Evolutionary conservation across 2,888 invertebrate species (phyloP).

Genomic region (Rhagonycha fulva): DNA sequence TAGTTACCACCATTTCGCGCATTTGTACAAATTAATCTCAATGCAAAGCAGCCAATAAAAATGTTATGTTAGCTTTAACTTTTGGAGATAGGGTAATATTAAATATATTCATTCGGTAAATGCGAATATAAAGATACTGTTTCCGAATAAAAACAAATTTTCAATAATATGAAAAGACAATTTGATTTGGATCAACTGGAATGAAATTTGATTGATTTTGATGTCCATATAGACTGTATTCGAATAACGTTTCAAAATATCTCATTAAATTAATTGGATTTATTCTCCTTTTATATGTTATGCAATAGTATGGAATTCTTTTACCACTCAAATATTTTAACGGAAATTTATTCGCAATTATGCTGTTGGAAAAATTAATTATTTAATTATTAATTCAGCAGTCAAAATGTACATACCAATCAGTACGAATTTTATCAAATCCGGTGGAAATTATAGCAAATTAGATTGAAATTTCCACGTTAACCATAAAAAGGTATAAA

Average conservation of each 20-base stretch:
- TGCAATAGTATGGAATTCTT: not conserved
- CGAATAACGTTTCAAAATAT: not conserved
- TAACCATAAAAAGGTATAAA: not conserved
- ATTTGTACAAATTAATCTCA: not conserved
- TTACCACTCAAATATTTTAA: not conserved
- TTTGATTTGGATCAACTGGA: slow-evolving; percentile 1
- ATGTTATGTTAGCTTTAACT: not conserved
- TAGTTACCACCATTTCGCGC: not conserved
- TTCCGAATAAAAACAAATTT: not conserved
- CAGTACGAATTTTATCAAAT: not conserved
- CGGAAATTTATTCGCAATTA: not conserved
- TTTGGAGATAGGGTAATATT: not conserved
- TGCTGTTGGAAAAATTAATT: not conserved
- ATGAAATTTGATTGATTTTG: slow-evolving; percentile 3
- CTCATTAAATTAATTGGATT: not conserved
- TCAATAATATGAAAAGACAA: not conserved
- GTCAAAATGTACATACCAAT: too few relatives aligned
- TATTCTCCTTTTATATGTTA: not conserved
- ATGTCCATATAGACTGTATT: not conserved
- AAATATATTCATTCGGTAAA: not conserved
- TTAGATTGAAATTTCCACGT: not conserved
- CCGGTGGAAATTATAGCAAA: not conserved
- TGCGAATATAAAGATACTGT: not conserved
- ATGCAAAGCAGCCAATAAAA: not conserved
- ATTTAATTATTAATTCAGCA: not conserved